These are phyloP conservation scores for Patella caerulea DNA, from an alignment of 2,888 invertebrate genomes.

Conservation along the genomic window DNA sequence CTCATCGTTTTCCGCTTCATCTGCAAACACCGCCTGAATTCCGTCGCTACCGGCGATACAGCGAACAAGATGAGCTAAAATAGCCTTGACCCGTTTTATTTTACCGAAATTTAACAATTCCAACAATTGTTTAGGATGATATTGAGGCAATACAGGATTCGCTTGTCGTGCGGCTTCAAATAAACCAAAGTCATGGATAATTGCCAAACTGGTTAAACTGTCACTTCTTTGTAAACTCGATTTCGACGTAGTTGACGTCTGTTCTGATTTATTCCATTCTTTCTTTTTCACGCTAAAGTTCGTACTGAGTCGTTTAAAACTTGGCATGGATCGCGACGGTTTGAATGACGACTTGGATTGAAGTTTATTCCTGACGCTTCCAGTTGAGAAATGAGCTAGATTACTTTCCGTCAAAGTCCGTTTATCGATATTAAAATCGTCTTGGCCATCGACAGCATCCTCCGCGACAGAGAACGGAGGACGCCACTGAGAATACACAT, in stretches of 20 bases:
- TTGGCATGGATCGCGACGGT: constrained; percentile 59
- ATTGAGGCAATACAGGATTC: constrained; percentile 97
- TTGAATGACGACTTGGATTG: constrained; percentile 55
- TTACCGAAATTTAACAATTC: constrained; percentile 98
- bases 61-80: constrained; percentile 94
- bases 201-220: constrained; percentile 56
- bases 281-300: constrained; percentile 40
- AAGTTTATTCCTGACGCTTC: constrained; percentile 35
- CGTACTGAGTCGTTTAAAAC: constrained; percentile 43
- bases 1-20: constrained; percentile 50
- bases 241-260: constrained; percentile 27
- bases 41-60: constrained; percentile 72
- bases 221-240: constrained; percentile 53
- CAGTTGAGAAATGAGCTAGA: constrained; percentile 44
- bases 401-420: constrained; percentile 63
- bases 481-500: constrained; percentile 97
- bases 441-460: constrained; percentile 16
- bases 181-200: constrained; percentile 74
- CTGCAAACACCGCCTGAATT: constrained; percentile 41
- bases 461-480: constrained; percentile 38
- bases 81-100: constrained; percentile 96
- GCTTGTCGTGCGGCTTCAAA: constrained; percentile 98
- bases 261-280: constrained; percentile 39
- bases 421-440: constrained; percentile 42
- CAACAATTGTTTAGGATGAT: constrained; percentile 99